phyloP scores from a whole-genome alignment of 2,113 vertebrate species.

The Sterna hirundo region DNA sequence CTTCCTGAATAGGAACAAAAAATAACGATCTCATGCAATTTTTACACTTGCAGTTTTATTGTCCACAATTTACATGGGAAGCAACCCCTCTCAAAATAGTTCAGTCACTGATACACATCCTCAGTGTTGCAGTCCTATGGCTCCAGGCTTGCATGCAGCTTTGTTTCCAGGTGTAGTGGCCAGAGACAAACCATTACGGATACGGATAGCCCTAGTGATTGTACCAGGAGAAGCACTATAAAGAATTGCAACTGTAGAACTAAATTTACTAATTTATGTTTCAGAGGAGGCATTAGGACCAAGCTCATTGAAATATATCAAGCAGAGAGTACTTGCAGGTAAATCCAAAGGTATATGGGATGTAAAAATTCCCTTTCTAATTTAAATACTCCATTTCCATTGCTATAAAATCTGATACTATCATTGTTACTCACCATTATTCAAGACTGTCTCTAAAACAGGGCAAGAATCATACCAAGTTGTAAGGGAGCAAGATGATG shows the following conservation, averaged over 20 bases:
- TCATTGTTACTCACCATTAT: background rate
- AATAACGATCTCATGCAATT: background rate
- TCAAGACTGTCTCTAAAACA: background rate
- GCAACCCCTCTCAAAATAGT: background rate
- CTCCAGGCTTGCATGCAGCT: background rate
- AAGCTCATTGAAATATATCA: background rate
- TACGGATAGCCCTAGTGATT: background rate
- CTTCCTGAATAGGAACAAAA: background rate
- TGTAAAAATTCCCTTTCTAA: background rate
- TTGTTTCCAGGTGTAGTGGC: background rate
- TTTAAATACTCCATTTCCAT: background rate
- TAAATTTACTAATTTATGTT: background rate
- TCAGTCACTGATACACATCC: background rate
- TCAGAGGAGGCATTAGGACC: background rate
- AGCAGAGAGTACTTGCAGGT: background rate
- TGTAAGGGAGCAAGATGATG: background rate
- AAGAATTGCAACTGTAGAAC: background rate
- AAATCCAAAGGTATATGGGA: background rate
- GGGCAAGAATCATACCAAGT: background rate
- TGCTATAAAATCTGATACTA: background rate
- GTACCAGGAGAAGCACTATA: background rate
- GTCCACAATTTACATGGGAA: background rate
- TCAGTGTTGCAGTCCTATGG: background rate
- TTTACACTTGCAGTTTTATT: background rate
- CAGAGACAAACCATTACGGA: background rate